Evolutionary conservation across 2,888 invertebrate genomes (phyloP), one percentile per base, ranked within the genome.

Genomic region (Coelopa pilipes): DNA sequence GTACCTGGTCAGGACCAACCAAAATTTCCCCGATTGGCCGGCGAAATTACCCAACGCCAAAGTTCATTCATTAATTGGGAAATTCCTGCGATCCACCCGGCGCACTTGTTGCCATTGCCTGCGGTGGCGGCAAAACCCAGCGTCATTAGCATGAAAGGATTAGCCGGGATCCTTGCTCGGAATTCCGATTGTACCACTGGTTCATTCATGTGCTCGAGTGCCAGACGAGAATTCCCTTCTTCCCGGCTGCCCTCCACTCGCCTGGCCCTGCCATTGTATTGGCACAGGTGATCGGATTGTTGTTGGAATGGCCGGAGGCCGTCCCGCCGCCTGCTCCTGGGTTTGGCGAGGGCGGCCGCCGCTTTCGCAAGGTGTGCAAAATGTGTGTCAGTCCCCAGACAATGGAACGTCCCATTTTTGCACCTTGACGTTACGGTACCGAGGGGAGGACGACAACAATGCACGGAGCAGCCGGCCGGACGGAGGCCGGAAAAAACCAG

Each of bases 391-490:
- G 24, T 21, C 45, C 17, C 34, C 45, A 49, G 24, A 70, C 70
- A 72, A 72, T 72, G 45, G 62, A 19, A 63, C 80, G 78, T 82
- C 83, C 84, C 79, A 84, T 80, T 83, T 85, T 85, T 85, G 85
- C 85, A 85, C 85, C 84, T 85, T 85, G 84, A 71, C 46, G 34
- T 53, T 68, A 62, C 49, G 45, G 57, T 45, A 62, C 24, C 19
- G 15, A 70, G 60, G 62, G 50, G 17, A 49, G 13, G 12, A 45
- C 9, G 24, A 1, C 5, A 13, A 17, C 4, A 55, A 34, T 34
- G 34, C 34, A 2, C 7, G 4, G 34, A 34, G 34, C 34, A 34
- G 34, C 34, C 34, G 34, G 34, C 34, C 34, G 2, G 4, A 34
- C 4, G 34, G 34, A 34, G 34, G 34, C 34, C 2, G 34, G 7